Evolutionary conservation across 2,113 vertebrate species (phyloP).

Genomic region (Tyrannus savana): DNA sequence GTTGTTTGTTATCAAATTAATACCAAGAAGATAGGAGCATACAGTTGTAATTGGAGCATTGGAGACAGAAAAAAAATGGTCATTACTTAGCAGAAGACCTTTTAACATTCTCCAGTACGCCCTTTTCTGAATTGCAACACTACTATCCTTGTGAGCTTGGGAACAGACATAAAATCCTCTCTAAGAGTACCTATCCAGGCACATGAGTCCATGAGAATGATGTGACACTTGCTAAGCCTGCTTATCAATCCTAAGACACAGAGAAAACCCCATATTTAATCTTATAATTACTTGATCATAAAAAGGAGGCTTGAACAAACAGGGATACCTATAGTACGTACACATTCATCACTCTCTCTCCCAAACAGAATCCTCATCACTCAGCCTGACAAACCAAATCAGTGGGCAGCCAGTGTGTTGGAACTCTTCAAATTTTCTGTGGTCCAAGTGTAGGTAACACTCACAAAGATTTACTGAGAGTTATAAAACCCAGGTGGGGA

Average conservation of each 20-base stretch:
- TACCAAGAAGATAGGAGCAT: not conserved
- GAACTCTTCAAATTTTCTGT: not conserved
- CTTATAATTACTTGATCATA: not conserved
- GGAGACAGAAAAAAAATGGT: not conserved
- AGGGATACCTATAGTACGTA: rapidly evolving
- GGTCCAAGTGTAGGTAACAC: no score
- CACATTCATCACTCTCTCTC: rapidly evolving
- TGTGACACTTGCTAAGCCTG: not conserved
- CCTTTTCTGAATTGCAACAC: not conserved
- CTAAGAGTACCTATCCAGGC: not conserved
- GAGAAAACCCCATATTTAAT: not conserved
- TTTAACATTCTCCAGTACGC: not conserved
- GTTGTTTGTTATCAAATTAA: not conserved
- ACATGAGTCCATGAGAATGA: not conserved
- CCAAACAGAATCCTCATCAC: not conserved
- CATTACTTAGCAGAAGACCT: not conserved
- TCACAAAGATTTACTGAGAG: not conserved
- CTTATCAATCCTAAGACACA: not conserved
- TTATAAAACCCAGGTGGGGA: not conserved
- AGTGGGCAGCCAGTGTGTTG: not conserved
- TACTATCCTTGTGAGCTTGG: not conserved
- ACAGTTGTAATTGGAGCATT: not conserved
- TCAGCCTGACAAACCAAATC: not conserved
- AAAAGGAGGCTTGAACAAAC: not conserved
- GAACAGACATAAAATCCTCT: not conserved